Base-by-base conservation (phyloP, 2,113 vertebrate genomes). In the Poeciliopsis retropinna region DNA sequence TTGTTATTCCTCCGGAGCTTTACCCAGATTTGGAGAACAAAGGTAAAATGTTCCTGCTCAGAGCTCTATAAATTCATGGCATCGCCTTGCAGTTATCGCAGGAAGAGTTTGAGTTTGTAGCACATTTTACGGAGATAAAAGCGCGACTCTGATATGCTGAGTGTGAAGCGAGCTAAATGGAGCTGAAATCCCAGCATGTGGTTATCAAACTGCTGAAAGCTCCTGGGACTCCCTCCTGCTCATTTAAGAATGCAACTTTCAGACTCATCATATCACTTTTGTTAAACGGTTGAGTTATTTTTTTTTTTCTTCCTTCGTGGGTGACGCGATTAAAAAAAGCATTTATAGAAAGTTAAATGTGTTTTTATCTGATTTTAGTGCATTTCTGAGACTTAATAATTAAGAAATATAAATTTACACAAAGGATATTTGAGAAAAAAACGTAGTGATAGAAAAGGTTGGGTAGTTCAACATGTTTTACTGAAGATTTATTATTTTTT, bases 11-110 rank as follows among this genome's bases (percentile, higher is more conserved):
- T 64, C 39, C 13, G 7, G 29, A 68, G 77, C 73, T 22, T 39
- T 81, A 71, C 63, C 78, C 69, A 68, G 44, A 78, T 77, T 79
- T 71, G 47, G 72, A 81, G 72, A 78, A 85, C 74, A 78, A 81
- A 80, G 62, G 81, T 78, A 77, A 83, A 82, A 71, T 67, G 60
- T 65, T 85, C 22, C 70, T 81, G 67, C 54, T 31, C 72, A 65
- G 73, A 70, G 81, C 34, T 29, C 64, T 85, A 73, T 67, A 76
- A 76, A 84, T 80, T 86, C 70, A 76, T 67, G 70, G 72, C 74
- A 60, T 78, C 0, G 5, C 67, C 32, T 60, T 2, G 13, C 66
- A 72, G 75, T 88, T 80, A 74, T 39, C 71, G 71, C 62, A 72
- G 77, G 64, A 75, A 70, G 65, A 85, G 72, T 67, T 39, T 41